phyloP scores from a whole-genome alignment of 2,888 invertebrate genomes.

The Drosophila algonquin region DNA sequence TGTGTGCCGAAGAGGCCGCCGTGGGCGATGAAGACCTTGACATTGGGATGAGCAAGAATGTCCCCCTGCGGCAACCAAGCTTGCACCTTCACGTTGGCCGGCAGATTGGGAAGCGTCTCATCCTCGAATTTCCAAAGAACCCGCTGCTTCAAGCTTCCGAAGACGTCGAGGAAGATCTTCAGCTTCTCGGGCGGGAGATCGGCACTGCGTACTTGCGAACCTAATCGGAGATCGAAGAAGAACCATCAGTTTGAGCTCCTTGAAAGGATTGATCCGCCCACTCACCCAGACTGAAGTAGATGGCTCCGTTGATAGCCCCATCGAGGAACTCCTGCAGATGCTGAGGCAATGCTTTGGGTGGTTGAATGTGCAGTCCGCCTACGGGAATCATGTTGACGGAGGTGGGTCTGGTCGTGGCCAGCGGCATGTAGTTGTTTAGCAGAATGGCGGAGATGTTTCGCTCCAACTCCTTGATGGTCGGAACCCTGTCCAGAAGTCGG shows the following conservation, averaged over 20 bases:
- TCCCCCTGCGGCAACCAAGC: conserved; percentile 85
- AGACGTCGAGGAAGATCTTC: conserved; percentile 80
- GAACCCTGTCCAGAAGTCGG: conserved; percentile 64
- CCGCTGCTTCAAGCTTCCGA: conserved; percentile 81
- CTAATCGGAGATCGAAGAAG: conserved; percentile 51
- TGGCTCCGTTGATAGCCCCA: conserved; percentile 81
- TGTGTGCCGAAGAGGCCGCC: conserved; percentile 81
- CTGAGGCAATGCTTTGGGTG: conserved; percentile 65
- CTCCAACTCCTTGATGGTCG: conserved; percentile 83
- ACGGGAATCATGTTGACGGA: conserved; percentile 84
- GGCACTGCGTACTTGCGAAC: conserved; percentile 82
- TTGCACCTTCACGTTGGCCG: conserved; percentile 82
- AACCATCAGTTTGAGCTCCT: not conserved
- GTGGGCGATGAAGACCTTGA: conserved; percentile 83
- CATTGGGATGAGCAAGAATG: conserved; percentile 83
- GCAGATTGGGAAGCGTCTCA: conserved; percentile 76
- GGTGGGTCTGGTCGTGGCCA: conserved; percentile 82
- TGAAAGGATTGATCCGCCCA: not conserved
- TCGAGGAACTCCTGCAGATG: conserved; percentile 82
- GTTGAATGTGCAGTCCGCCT: conserved; percentile 85
- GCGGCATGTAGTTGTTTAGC: conserved; percentile 84
- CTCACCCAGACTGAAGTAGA: conserved; percentile 84
- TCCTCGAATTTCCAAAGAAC: conserved; percentile 84
- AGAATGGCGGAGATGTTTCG: conserved; percentile 83
- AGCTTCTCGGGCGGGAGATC: conserved; percentile 81